Base-by-base conservation (phyloP, 2,888 invertebrate species). In the Laspeyria flexula region DNA sequence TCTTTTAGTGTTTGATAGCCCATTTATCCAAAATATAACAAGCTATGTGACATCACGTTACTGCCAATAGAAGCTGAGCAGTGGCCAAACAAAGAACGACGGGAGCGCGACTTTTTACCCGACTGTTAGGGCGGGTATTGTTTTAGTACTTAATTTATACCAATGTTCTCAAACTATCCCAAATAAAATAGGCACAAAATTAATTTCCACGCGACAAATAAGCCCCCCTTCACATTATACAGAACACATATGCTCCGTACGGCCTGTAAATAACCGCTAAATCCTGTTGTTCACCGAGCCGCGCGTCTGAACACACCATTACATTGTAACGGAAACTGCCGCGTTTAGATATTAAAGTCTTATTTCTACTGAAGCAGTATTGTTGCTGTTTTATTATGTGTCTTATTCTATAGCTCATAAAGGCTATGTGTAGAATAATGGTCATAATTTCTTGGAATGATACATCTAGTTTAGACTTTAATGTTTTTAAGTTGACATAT, bases 281-380 rank as follows among this genome's bases (percentile, higher is more conserved):
- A 67, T 60, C 65, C 56, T 4, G 23, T 21, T 45, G 52, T 23
- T 29, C 44, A 29, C 35, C 40, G 41, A 56, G 37, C 40, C 62
- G 43, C 50, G 54, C 16, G 43, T 43, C 47, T 47, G 51, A 66
- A 59, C 59, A 55, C 38, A 38, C 52, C 37, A 59, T 66, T 63
- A 66, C 45, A 18, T 29, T 33, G 38, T 27, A 45, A 34, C 46
- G 15, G 34, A 40, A 12, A 41, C 45, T 50, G 47, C 41, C 23
- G 41, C 63, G 56, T 60, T 55, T 56, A 60, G 43, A 53, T 60
- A 67, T 65, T 67, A 67, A 65, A 56, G 51, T 60, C 53, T 65
- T 67, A 64, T 56, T 60, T 54, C 50, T 51, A 48, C 46, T 41
- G 39, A 9, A 30, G 38, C 15, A 33, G 11, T 31, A 13, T 21